Conservation (phyloP, 2,113 vertebrate species). For the Rhabdornis inornatus region DNA sequence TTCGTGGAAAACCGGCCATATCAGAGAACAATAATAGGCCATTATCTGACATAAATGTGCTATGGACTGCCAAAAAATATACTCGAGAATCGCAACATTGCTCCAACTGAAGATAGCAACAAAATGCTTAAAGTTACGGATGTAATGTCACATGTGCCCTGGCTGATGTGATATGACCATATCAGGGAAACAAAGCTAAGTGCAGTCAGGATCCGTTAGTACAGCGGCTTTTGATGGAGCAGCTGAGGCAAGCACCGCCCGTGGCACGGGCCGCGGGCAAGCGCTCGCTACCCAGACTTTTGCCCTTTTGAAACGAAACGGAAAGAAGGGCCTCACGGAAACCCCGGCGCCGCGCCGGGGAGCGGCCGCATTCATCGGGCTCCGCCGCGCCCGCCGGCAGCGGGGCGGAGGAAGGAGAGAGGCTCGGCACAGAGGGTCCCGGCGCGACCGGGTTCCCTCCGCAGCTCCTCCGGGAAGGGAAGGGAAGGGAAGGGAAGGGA, state of each 20-base stretch:
- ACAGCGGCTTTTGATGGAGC: conserved; percentile 86
- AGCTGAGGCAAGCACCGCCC: conserved; percentile 91
- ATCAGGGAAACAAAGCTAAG: conserved; percentile 96
- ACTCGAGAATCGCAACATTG: conserved; percentile 81
- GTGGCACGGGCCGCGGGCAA: conserved; percentile 84
- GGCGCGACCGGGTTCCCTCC: neutral
- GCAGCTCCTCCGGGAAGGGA: no score
- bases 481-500: no score
- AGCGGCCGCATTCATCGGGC: neutral
- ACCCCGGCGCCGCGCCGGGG: neutral
- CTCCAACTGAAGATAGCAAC: conserved; percentile 83
- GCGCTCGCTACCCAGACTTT: conserved; percentile 78
- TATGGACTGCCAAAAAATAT: conserved; percentile 85
- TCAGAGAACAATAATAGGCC: conserved; percentile 89
- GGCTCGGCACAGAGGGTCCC: neutral
- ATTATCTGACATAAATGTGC: conserved; percentile 89
- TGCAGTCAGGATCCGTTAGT: conserved; percentile 96
- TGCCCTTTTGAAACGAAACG: conserved; percentile 92
- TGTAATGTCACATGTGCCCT: conserved; percentile 88
- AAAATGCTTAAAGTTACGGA: conserved; percentile 83
- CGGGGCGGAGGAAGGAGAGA: neutral
- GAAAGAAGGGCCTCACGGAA: conserved; percentile 58
- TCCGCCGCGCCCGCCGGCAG: neutral
- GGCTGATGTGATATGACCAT: conserved; percentile 95
- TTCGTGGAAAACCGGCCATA: conserved; percentile 85